phyloP scores from a whole-genome alignment of 2,888 invertebrate genomes.

The Athripsodes cinereus region DNA sequence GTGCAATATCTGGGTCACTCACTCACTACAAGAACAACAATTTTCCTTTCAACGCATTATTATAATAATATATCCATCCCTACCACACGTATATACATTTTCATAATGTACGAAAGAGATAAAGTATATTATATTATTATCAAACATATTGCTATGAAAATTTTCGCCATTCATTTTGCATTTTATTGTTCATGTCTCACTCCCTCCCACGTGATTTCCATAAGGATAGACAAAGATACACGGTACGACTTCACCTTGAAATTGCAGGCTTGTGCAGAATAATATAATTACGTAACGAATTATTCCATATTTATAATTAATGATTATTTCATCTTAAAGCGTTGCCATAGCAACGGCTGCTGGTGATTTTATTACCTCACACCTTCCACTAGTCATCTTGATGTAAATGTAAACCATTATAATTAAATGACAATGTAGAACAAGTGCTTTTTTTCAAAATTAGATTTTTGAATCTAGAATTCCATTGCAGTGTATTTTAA shows the following conservation, averaged over 20 bases:
- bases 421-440: too few relatives aligned
- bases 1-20: constrained; percentile 53
- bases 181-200: constrained; percentile 16
- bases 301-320: too few relatives aligned
- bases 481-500: too few relatives aligned
- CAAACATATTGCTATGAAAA: constrained; percentile 9
- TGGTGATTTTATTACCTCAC: too few relatives aligned
- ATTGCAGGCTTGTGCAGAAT: not conserved
- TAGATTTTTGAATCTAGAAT: too few relatives aligned
- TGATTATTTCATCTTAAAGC: too few relatives aligned
- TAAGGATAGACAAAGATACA: constrained; percentile 19
- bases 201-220: constrained; percentile 20
- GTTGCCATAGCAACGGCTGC: too few relatives aligned
- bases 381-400: too few relatives aligned
- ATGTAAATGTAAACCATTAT: too few relatives aligned
- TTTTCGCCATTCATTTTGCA: constrained; percentile 22
- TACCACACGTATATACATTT: constrained; percentile 11
- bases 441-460: too few relatives aligned
- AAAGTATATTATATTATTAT: constrained; percentile 12
- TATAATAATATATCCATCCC: constrained; percentile 27
- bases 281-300: too few relatives aligned
- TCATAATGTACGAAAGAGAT: constrained; percentile 8
- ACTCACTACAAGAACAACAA: constrained; percentile 28
- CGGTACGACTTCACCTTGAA: constrained; percentile 28
- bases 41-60: not conserved